These are phyloP conservation scores for Grantiella picta DNA, from an alignment of 2,113 vertebrate species.

Conservation along the genomic window DNA sequence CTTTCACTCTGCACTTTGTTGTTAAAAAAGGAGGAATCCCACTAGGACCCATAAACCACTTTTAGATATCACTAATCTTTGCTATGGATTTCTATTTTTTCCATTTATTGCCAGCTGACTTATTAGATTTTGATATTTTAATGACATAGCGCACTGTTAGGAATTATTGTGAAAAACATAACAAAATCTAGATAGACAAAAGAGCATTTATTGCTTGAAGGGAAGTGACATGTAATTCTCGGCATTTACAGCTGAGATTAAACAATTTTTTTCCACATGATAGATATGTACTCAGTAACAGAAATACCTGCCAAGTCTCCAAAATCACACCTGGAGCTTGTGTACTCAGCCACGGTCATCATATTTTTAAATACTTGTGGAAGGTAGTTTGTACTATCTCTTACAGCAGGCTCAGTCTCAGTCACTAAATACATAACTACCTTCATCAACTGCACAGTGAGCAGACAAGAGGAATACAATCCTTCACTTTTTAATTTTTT, in stretches of 20 bases:
- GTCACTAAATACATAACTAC: background rate
- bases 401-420: background rate
- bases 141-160: conserved; percentile 1
- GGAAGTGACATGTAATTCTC: background rate
- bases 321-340: background rate
- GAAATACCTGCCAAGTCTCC: background rate
- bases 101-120: conserved; percentile 28
- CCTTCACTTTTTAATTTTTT: background rate
- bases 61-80: conserved; percentile 74
- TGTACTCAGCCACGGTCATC: background rate
- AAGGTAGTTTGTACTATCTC: background rate
- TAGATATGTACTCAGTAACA: background rate
- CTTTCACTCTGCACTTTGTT: conserved; percentile 74
- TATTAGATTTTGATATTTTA: conserved; percentile 51
- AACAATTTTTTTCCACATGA: background rate
- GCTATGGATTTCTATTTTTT: conserved; percentile 54
- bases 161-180: conserved; percentile 30
- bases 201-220: background rate
- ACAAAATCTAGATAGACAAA: conserved; percentile 25
- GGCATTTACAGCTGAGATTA: conserved; percentile 12
- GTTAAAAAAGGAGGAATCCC: conserved; percentile 76
- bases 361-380: background rate
- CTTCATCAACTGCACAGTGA: background rate
- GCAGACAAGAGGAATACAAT: background rate
- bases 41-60: conserved; percentile 72